phyloP scores from a whole-genome alignment of 2,888 invertebrate genomes.

The Chymomyza fuscimana region DNA sequence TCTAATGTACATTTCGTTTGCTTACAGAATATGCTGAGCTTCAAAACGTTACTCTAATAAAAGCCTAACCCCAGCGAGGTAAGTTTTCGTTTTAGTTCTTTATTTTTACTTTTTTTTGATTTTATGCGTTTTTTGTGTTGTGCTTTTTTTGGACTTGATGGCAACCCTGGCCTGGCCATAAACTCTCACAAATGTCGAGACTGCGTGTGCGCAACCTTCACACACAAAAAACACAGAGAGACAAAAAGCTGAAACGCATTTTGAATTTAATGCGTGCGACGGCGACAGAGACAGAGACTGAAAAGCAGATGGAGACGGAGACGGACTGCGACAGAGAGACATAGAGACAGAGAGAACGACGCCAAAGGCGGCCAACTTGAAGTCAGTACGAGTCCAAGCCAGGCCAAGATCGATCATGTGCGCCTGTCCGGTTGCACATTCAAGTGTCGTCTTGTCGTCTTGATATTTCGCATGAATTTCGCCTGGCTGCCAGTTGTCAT shows the following conservation, averaged over 20 bases:
- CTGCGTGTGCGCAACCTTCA: slow-evolving; percentile 56
- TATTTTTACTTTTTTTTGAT: slow-evolving; percentile 5
- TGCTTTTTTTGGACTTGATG: slow-evolving; percentile 57
- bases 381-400: slow-evolving; percentile 7
- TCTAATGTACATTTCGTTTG: slow-evolving; percentile 11
- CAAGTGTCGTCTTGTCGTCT: slow-evolving; percentile 68
- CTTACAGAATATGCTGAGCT: slow-evolving; percentile 57
- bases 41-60: slow-evolving; percentile 31
- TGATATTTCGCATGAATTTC: slow-evolving; percentile 55
- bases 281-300: neutral
- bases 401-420: slow-evolving; percentile 72
- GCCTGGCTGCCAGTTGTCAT: slow-evolving; percentile 39
- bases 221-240: slow-evolving; percentile 36
- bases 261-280: slow-evolving; percentile 69
- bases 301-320: neutral
- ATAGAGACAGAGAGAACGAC: slow-evolving; percentile 15
- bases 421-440: slow-evolving; percentile 75
- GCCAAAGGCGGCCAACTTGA: neutral
- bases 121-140: slow-evolving; percentile 10
- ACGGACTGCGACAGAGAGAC: neutral
- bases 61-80: slow-evolving; percentile 53
- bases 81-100: slow-evolving; percentile 33
- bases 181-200: slow-evolving; percentile 33
- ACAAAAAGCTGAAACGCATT: slow-evolving; percentile 62
- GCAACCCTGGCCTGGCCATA: slow-evolving; percentile 71